A percentile compares a stretch with the other conserved stretches of the same genome.
Evolutionary conservation across 2,113 vertebrate genomes (phyloP).

Genomic region (Peromyscus polionotus): DNA sequence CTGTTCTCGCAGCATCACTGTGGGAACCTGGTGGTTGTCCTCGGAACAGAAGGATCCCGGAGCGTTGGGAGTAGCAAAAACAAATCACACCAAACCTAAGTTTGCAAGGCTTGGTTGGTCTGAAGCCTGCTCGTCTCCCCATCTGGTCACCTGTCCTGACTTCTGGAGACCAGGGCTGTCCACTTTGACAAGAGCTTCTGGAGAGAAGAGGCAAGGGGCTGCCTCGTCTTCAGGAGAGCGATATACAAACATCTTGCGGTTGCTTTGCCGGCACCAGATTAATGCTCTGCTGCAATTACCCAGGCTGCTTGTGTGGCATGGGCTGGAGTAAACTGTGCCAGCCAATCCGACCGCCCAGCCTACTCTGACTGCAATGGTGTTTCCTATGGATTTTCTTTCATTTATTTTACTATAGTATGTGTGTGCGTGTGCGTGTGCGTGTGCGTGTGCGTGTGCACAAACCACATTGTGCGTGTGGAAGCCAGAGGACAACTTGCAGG

Average conservation of each 20-base stretch:
- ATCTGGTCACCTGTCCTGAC: neutral
- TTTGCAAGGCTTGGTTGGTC: neutral
- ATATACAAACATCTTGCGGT: too few relatives aligned
- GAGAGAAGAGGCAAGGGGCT: neutral
- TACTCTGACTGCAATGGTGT: neutral
- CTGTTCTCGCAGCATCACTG: neutral
- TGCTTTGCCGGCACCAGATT: neutral
- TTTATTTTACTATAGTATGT: neutral
- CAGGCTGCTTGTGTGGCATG: accelerated
- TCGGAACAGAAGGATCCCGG: neutral
- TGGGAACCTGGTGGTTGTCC: neutral
- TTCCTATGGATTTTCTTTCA: neutral
- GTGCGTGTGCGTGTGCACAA: neutral
- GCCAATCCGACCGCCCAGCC: neutral
- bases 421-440: neutral
- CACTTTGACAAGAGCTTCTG: neutral
- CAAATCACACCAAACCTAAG: neutral
- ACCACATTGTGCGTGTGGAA: neutral
- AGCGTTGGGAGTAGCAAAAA: neutral
- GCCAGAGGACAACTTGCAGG: neutral
- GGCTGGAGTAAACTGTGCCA: neutral
- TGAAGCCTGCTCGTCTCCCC: neutral
- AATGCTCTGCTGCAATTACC: too few relatives aligned
- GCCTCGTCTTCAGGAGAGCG: neutral
- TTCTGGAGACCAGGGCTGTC: neutral